A percentile compares a stretch with the other conserved stretches of the same genome.
These are phyloP conservation scores for Falco rusticolus DNA, from an alignment of 2,797 vertebrate species.

Conservation along the genomic window DNA sequence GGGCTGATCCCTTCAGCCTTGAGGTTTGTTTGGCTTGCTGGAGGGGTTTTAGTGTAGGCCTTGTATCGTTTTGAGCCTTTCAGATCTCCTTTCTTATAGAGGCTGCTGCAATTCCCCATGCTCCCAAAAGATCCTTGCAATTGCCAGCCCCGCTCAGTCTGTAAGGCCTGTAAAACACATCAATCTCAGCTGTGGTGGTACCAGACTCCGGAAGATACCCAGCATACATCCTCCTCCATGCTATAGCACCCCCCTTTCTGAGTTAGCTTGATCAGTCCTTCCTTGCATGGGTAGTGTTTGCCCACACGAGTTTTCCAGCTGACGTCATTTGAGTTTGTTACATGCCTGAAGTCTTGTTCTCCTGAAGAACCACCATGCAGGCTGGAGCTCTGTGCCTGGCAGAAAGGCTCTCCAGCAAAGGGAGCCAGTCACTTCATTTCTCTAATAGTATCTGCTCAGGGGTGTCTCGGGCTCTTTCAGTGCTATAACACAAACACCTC, in stretches of 20 bases:
- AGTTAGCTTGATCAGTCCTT: not conserved
- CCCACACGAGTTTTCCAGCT: not conserved
- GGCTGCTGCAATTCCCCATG: not conserved
- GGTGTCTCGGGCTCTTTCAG: not conserved
- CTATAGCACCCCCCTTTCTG: not conserved
- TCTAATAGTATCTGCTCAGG: not conserved
- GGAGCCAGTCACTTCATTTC: not conserved
- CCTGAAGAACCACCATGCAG: not conserved
- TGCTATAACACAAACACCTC: not conserved
- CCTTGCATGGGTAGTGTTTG: not conserved
- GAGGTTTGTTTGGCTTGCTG: slow-evolving; percentile 50
- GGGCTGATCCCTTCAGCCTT: slow-evolving; percentile 53
- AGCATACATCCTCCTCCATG: not conserved
- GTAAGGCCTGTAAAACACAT: not conserved
- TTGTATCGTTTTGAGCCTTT: not conserved
- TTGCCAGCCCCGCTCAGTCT: not conserved
- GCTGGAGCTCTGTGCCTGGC: not conserved
- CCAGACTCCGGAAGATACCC: not conserved
- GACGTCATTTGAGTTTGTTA: not conserved
- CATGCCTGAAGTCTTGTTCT: not conserved
- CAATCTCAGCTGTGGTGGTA: not conserved
- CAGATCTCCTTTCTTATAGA: not conserved
- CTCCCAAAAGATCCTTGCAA: not conserved
- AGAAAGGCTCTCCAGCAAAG: not conserved
- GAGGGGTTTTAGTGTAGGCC: not conserved